Evolutionary conservation across 2,113 vertebrate species (phyloP).

Genomic region (Ptyas mucosa): DNA sequence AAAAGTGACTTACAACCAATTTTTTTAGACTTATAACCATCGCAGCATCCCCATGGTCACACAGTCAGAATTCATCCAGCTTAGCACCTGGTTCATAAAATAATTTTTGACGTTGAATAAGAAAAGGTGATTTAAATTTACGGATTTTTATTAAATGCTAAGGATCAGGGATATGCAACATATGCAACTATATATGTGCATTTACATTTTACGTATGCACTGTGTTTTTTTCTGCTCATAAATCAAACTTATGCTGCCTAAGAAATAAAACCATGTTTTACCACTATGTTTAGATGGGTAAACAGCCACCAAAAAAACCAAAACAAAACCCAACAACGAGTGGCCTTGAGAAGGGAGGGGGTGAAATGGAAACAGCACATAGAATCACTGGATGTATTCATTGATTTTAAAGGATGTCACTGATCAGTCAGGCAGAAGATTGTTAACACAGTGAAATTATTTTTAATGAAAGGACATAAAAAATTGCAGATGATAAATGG

Average conservation of each 20-base stretch:
- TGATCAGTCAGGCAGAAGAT: neutral
- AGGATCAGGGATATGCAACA: neutral
- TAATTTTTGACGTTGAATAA: neutral
- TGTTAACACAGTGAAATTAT: neutral
- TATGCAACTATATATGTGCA: neutral
- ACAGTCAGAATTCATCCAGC: too few species aligned
- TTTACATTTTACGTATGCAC: neutral
- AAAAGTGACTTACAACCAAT: too few species aligned
- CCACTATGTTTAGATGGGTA: neutral
- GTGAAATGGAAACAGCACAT: neutral
- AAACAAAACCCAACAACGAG: neutral
- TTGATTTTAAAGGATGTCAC: neutral
- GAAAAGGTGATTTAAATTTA: neutral
- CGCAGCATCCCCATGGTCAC: too few species aligned
- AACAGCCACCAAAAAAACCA: neutral
- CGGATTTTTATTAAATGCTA: neutral
- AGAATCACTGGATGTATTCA: neutral
- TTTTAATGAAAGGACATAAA: neutral
- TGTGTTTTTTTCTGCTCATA: neutral
- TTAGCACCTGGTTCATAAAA: neutral
- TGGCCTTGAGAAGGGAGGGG: neutral
- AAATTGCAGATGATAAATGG: neutral
- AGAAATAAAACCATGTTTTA: neutral
- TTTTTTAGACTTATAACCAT: too few species aligned
- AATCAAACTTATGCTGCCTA: neutral